Conservation (phyloP, 2,888 invertebrate species). For the Pilophorus perplexus region DNA sequence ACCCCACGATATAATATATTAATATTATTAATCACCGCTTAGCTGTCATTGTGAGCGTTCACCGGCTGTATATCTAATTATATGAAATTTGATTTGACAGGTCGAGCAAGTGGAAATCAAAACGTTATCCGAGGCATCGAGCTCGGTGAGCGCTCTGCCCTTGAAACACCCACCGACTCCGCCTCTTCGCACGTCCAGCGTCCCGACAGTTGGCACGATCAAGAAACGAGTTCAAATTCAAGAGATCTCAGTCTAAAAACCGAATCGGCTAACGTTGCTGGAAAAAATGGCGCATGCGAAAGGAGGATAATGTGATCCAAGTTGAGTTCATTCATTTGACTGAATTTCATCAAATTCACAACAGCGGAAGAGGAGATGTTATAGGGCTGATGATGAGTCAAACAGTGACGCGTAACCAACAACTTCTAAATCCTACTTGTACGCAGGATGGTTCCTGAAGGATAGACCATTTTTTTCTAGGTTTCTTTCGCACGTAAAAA, state of each 20-base stretch:
- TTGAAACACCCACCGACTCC: slow-evolving; percentile 45
- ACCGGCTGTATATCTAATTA: no score
- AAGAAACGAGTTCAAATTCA: slow-evolving; percentile 79
- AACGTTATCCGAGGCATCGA: slow-evolving; percentile 32
- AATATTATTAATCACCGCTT: no score
- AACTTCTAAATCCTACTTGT: no score
- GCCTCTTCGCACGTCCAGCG: slow-evolving; percentile 45
- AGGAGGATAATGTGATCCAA: background rate
- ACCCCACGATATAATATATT: no score
- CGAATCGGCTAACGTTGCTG: background rate
- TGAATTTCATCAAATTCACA: no score
- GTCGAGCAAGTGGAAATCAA: slow-evolving; percentile 39
- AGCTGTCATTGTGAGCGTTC: no score
- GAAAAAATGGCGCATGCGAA: background rate
- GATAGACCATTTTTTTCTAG: no score
- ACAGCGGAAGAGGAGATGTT: no score
- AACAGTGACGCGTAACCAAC: no score
- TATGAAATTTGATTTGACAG: slow-evolving; percentile 14
- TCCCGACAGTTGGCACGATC: slow-evolving; percentile 56
- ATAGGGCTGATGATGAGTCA: no score
- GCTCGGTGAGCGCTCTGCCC: slow-evolving; percentile 23
- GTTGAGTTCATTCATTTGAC: background rate
- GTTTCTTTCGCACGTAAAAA: no score
- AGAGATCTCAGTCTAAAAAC: slow-evolving; percentile 67
- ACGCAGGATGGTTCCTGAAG: no score